Base-by-base conservation (phyloP, 1,140 invertebrate genomes). In the Drosophila neocordata region DNA sequence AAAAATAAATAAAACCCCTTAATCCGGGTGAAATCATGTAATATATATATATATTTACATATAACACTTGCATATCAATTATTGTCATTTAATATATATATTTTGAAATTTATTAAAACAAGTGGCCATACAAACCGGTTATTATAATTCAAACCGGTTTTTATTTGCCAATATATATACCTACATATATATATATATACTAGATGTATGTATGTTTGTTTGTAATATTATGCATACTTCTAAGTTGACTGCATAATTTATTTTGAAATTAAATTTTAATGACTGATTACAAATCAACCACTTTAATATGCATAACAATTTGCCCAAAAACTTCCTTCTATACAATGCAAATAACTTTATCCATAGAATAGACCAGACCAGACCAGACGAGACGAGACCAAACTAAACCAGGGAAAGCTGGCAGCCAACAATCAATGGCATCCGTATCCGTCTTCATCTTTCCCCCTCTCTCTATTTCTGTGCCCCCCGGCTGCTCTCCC, bases 261-360 rank as follows among this genome's bases (percentile, higher is more conserved):
- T 56, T 56, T 34, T 31, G 27, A 48, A 20, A 55, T 71, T 24
- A 48, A 53, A 71, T 71, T 72, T 71, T 38, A 72, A 70, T 34
- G 51, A 51, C 52, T 22, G 27, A 37, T 65, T 18, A 53, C 37
- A 53, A 56, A 35, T 9, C 15, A 57, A 51, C 72, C 48, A 48
- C 64, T 63, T 63, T 66, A 77, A 59, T 69, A 72, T 67, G 69
- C 73, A 72, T 38, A 64, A 44, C 9, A 52, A 74, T 59, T 22
- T 11, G 2, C 11, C 31, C 51, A 59, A 57, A n/a, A 72, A 79
- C 35, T 67, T 65, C 41, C 41, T 48, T 27, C 35, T 35, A 44
- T 65, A 59, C 20, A 53, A 73, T 52, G 24, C 41, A 71, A 84
- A 79, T 79, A 68, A 38, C 52, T 58, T 48, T 60, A 56, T 51